phyloP scores from a whole-genome alignment of 1,140 invertebrate genomes.

The Pomacea maculata region DNA sequence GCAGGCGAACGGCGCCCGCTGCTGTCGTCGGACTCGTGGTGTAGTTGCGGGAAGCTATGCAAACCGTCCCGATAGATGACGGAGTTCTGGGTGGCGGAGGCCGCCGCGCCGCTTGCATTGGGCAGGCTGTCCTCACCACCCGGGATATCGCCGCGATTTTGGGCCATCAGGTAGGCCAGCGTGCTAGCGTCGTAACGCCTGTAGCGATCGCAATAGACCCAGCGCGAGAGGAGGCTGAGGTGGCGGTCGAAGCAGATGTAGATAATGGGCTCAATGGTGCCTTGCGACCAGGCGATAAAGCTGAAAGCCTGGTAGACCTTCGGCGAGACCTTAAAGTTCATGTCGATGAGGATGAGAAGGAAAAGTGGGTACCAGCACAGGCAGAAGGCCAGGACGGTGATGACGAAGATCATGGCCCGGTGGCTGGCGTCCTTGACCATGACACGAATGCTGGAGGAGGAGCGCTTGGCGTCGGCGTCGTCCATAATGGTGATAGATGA shows the following conservation, averaged over 20 bases:
- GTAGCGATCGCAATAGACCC: constrained; percentile 54
- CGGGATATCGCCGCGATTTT: constrained; percentile 27
- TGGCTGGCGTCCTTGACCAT: constrained; percentile 53
- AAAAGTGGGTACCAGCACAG: constrained; percentile 65
- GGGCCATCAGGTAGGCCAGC: constrained; percentile 43
- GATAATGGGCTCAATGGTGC: constrained; percentile 59
- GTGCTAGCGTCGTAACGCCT: constrained; percentile 40
- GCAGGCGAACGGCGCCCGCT: neutral
- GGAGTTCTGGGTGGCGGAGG: constrained; percentile 8
- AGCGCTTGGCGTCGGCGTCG: constrained; percentile 35
- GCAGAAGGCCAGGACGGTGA: constrained; percentile 53
- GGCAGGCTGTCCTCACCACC: neutral
- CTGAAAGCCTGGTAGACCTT: constrained; percentile 63
- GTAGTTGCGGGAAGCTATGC: neutral
- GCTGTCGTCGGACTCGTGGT: constrained; percentile 2
- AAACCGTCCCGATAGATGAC: constrained; percentile 10
- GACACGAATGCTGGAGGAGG: constrained; percentile 43
- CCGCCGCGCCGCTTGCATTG: neutral
- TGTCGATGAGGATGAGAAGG: constrained; percentile 59
- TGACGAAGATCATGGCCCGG: constrained; percentile 59
- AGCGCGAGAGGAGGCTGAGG: constrained; percentile 56
- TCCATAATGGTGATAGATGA: constrained; percentile 59
- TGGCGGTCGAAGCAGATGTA: constrained; percentile 62
- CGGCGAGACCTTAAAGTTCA: constrained; percentile 55
- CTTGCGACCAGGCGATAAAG: constrained; percentile 64